These are phyloP conservation scores for Campylorhamphus procurvoides DNA, from an alignment of 2,113 vertebrate genomes.

Conservation along the genomic window DNA sequence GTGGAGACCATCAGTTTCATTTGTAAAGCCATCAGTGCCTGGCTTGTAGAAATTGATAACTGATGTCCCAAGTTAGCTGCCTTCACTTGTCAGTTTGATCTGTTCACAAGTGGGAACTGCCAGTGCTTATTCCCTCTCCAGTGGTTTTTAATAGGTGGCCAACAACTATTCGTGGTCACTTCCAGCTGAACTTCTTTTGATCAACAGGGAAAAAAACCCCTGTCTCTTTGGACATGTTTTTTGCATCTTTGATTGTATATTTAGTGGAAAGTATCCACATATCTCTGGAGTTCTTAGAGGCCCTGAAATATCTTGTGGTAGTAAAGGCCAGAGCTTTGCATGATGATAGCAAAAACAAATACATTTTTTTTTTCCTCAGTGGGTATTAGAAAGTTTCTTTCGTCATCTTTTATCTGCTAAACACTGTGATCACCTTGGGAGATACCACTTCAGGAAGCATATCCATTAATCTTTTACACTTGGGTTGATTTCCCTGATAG, in stretches of 20 bases:
- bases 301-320: not conserved
- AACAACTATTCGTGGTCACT: conserved; percentile 24
- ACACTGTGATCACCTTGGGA: conserved; percentile 44
- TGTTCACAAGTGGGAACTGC: conserved; percentile 4
- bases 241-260: not conserved
- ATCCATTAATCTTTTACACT: conserved; percentile 43
- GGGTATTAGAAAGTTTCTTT: conserved; percentile 35
- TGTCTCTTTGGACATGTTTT: not conserved
- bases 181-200: not conserved
- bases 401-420: conserved; percentile 50
- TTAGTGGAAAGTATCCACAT: not conserved
- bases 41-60: not conserved
- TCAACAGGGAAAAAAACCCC: not conserved
- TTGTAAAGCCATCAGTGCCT: not conserved
- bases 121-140: not conserved
- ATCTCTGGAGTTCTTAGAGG: not conserved
- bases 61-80: not conserved
- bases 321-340: not conserved
- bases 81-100: conserved; percentile 1
- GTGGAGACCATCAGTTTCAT: not conserved
- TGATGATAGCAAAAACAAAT: not conserved
- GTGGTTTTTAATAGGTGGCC: conserved; percentile 35
- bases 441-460: conserved; percentile 47
- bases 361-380: not conserved
- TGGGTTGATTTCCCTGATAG: conserved; percentile 2